Conservation (phyloP, 2,113 vertebrate genomes). For the Gobiocypris rarus region DNA sequence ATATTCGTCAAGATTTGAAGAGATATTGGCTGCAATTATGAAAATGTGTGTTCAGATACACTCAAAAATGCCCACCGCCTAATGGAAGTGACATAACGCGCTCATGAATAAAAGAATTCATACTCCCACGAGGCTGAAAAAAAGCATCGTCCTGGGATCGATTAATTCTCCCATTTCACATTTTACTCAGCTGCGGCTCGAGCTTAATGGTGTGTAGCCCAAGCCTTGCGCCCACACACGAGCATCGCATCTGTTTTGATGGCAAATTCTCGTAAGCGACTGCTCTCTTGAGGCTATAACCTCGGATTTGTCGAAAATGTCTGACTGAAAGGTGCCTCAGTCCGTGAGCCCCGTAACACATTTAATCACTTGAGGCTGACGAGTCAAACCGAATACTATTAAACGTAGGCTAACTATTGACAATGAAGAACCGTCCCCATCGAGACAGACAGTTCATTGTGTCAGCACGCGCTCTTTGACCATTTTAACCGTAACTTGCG, state of each 20-base stretch:
- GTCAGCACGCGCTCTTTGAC: constrained; percentile 36
- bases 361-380: constrained; percentile 4
- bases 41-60: constrained; percentile 56
- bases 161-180: constrained; percentile 64
- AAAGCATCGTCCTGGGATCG: constrained; percentile 56
- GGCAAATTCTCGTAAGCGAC: constrained; percentile 47
- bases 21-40: constrained; percentile 67
- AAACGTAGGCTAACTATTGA: neutral
- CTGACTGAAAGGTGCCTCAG: constrained; percentile 42
- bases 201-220: constrained; percentile 72
- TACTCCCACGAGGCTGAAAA: constrained; percentile 51
- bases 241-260: constrained; percentile 51
- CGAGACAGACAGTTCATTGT: constrained; percentile 22
- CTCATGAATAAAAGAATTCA: constrained; percentile 73
- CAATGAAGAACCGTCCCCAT: constrained; percentile 3
- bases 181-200: constrained; percentile 60
- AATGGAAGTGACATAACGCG: constrained; percentile 73
- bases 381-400: constrained; percentile 14
- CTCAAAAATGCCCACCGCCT: constrained; percentile 57
- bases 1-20: constrained; percentile 40
- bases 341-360: constrained; percentile 20
- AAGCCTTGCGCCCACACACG: constrained; percentile 67
- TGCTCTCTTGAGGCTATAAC: constrained; percentile 43
- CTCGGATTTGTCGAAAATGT: constrained; percentile 47
- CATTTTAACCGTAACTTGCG: neutral